Evolutionary conservation across 2,113 vertebrate genomes (phyloP), one percentile per base, ranked within the genome.

Genomic region (Odocoileus hemionus): DNA sequence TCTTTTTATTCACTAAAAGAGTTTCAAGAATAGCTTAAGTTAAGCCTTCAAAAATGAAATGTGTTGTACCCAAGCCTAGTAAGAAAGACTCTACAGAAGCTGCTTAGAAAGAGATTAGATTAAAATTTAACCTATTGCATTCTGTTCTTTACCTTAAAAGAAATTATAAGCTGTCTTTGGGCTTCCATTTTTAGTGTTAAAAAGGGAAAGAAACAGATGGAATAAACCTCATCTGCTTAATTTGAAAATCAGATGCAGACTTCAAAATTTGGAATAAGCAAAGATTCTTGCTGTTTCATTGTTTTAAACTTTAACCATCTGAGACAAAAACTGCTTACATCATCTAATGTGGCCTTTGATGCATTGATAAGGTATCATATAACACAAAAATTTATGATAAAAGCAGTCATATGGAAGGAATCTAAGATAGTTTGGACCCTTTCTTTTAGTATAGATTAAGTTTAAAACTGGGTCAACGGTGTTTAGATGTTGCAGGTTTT

Each of bases 351-450:
- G 94, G 97, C 89, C 96, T 97, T 98, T 98, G 96, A 96, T 91
- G 91, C 88, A 96, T 30, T 97, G 96, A 94, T 61, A 98, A 89
- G 36, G 95, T 98, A 97, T 95, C 64, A 70, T 80, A 96, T 1
- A 0, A 92, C 47, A 67, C 88, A 97, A 93, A 96, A 98, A 96
- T 95, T 86, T 85, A 87, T 94, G 95, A 97, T 55, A 97, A 97
- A 74, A 95, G 92, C 89, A 98, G 89, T 89, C 95, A 97, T 33
- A 96, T 91, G 64, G 83, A 98, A 98, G 95, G 90, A 98, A 97
- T 98, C 83, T 78, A 86, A 1, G 5, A 97, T 50, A 86, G 86
- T 85, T 96, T 88, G 43, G 89, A 36, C 6, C 85, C 79, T 89
- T 61, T 86, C 57, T 58, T 92, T 97, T 55, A n/a, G 93, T 9